phyloP scores from a whole-genome alignment of 1,140 invertebrate genomes.

The Aphelenchoides besseyi region DNA sequence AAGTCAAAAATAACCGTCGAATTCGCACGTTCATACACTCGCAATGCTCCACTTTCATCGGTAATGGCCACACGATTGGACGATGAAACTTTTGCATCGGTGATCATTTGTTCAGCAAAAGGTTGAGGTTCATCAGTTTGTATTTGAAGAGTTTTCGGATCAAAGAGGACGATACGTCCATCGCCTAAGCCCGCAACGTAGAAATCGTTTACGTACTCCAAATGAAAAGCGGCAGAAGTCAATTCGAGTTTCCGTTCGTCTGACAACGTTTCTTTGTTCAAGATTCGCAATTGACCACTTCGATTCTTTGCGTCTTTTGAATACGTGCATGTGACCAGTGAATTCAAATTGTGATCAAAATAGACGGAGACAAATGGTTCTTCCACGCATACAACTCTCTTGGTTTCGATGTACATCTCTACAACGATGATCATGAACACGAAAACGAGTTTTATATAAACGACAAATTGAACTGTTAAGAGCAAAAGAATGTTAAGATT shows the following conservation, averaged over 20 bases:
- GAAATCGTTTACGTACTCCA: background rate
- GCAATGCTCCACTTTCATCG: background rate
- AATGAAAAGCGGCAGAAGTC: slow-evolving; percentile 5
- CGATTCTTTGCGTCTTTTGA: background rate
- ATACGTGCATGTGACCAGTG: slow-evolving; percentile 6
- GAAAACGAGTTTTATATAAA: too few species aligned
- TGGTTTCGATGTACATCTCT: background rate
- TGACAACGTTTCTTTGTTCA: background rate
- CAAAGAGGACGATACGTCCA: background rate
- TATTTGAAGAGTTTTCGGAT: background rate
- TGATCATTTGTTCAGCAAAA: slow-evolving; percentile 5
- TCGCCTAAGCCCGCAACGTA: slow-evolving; percentile 3
- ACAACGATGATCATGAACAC: background rate
- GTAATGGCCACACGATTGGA: background rate
- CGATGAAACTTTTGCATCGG: background rate
- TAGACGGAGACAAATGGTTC: slow-evolving; percentile 4
- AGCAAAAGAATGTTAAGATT: too few species aligned
- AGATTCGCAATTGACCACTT: background rate
- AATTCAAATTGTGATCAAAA: background rate
- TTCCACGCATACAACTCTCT: background rate
- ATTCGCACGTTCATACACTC: background rate
- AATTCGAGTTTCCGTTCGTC: background rate
- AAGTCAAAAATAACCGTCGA: background rate
- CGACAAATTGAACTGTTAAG: too few species aligned
- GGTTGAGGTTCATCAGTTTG: background rate